Conservation (phyloP, 2,888 invertebrate genomes). For the Eristalis arbustorum region DNA sequence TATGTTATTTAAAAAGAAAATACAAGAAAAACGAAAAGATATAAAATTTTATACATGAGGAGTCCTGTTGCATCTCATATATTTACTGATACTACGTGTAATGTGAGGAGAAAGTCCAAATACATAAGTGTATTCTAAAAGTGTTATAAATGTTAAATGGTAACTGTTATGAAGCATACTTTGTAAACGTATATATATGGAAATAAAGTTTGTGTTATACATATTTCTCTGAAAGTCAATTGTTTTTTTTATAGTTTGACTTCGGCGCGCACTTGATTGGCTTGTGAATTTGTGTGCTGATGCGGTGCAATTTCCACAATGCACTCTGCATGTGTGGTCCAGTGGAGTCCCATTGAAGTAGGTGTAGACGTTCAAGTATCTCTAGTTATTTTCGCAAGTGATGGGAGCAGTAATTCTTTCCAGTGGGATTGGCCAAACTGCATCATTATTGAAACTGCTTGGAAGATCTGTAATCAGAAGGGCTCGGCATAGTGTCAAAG, state of each 20-base stretch:
- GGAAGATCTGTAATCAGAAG: too few relatives aligned
- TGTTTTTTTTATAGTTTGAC: background rate
- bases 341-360: too few relatives aligned
- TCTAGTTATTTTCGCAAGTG: too few relatives aligned
- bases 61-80: conserved; percentile 71
- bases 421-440: too few relatives aligned
- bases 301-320: too few relatives aligned
- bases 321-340: too few relatives aligned
- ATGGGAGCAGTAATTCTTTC: too few relatives aligned
- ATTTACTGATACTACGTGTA: conserved; percentile 60
- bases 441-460: too few relatives aligned
- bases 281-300: too few relatives aligned
- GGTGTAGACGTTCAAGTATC: too few relatives aligned
- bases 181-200: conserved; percentile 61
- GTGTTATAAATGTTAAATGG: conserved; percentile 69
- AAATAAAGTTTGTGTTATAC: conserved; percentile 69
- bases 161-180: conserved; percentile 60
- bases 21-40: conserved; percentile 18
- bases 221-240: background rate
- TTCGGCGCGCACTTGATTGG: too few relatives aligned
- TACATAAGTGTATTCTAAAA: conserved; percentile 66
- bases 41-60: conserved; percentile 70
- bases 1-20: conserved; percentile 65
- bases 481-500: too few relatives aligned
- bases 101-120: conserved; percentile 47